These are phyloP conservation scores for Sycophila sp. DNA, from an alignment of 1,140 invertebrate genomes.

Conservation along the genomic window DNA sequence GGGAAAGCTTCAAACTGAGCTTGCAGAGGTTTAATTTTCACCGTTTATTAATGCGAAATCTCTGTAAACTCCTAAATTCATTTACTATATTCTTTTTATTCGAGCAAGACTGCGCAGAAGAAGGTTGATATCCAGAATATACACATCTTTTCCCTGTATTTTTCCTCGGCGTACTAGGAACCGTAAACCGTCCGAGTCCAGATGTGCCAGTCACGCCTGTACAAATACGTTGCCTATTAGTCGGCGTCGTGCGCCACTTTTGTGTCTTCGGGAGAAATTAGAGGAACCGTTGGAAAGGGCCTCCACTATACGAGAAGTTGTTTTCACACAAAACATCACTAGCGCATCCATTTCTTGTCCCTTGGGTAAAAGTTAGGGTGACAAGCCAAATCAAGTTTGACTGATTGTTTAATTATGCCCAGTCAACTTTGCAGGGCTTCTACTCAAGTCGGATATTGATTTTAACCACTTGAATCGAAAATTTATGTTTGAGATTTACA, in stretches of 20 bases:
- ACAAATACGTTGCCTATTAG: conserved; percentile 27
- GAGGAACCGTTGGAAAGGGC: background rate
- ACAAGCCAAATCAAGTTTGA: conserved; percentile 4
- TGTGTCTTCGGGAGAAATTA: conserved; percentile 30
- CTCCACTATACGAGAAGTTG: conserved; percentile 4
- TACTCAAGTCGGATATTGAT: too few relatives aligned
- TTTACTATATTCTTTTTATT: too few relatives aligned
- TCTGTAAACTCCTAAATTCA: too few relatives aligned
- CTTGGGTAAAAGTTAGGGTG: background rate
- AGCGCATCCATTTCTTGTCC: background rate
- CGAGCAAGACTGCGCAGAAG: too few relatives aligned
- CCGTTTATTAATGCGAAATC: too few relatives aligned
- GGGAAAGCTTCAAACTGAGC: too few relatives aligned
- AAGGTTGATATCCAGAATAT: background rate
- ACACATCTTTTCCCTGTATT: background rate
- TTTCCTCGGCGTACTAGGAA: background rate
- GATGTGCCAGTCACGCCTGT: conserved; percentile 12
- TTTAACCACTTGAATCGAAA: too few relatives aligned
- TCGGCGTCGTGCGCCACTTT: background rate
- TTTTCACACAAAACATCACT: conserved; percentile 32
- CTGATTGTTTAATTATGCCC: conserved; percentile 10
- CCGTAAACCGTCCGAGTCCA: background rate
- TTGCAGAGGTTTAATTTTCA: too few relatives aligned
- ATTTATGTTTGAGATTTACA: too few relatives aligned
- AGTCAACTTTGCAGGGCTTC: too few relatives aligned